Conservation (phyloP, 2,113 vertebrate species). For the Girardinichthys multiradiatus region DNA sequence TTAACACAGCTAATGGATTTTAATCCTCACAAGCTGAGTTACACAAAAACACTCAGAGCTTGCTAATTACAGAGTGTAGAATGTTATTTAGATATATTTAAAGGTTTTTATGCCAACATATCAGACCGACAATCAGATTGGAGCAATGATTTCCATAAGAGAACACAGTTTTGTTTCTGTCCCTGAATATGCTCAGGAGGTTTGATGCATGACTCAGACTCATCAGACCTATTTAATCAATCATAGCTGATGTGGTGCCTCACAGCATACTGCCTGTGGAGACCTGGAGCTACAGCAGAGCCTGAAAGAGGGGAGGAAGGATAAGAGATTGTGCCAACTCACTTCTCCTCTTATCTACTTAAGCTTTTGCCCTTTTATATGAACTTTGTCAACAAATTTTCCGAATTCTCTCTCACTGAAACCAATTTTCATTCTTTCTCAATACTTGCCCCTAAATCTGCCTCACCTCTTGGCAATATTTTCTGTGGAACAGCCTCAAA, state of each 20-base stretch:
- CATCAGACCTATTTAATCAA: slow-evolving; percentile 39
- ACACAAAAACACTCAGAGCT: background rate
- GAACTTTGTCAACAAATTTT: background rate
- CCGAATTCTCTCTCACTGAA: background rate
- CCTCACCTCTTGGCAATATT: background rate
- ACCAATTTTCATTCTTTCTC: background rate
- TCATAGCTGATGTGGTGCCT: slow-evolving; percentile 28
- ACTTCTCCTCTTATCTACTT: background rate
- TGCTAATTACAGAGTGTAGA: background rate
- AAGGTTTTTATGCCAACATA: background rate
- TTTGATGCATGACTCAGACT: slow-evolving; percentile 28
- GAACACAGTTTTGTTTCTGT: slow-evolving; percentile 6
- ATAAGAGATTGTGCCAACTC: slow-evolving; percentile 10
- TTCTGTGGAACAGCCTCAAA: background rate
- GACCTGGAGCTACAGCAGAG: background rate
- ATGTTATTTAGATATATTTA: slow-evolving; percentile 1
- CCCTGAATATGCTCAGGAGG: slow-evolving; percentile 5
- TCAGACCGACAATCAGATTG: background rate
- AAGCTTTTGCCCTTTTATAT: slow-evolving; percentile 7
- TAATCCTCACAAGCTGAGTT: background rate
- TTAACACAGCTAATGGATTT: slow-evolving; percentile 17
- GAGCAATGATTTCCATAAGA: background rate
- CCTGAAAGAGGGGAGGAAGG: background rate
- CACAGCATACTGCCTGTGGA: background rate
- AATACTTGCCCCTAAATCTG: background rate